Percentiles rank a stretch among this genome's conserved stretches.
Conservation (phyloP, 2,888 invertebrate species). For the Archips crataeganus region DNA sequence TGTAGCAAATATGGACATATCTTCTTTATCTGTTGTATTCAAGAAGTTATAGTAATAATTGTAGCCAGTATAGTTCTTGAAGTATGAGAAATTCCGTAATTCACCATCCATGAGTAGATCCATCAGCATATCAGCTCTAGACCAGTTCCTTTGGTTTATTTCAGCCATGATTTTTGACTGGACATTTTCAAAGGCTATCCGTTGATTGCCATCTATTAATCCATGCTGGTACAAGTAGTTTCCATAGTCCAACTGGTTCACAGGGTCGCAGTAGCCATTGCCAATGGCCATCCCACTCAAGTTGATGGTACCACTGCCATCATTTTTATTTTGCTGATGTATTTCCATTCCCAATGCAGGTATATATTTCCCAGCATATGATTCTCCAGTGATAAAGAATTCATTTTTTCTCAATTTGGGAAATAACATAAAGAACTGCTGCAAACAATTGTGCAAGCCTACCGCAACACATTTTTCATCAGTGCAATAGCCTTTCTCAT, state of each 20-base stretch:
- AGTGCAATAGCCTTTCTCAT: conserved; percentile 81
- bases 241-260: conserved; percentile 80
- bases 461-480: conserved; percentile 84
- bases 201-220: conserved; percentile 84
- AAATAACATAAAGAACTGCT: conserved; percentile 87
- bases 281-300: conserved; percentile 84
- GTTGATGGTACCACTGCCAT: conserved; percentile 68
- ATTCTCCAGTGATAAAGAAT: conserved; percentile 88
- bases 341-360: conserved; percentile 83
- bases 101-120: conserved; percentile 87
- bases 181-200: conserved; percentile 83
- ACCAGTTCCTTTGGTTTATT: conserved; percentile 87
- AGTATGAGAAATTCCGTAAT: conserved; percentile 72
- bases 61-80: conserved; percentile 90
- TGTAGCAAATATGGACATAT: conserved; percentile 66
- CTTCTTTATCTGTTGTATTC: conserved; percentile 73
- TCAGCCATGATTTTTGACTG: conserved; percentile 84
- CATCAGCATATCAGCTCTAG: conserved; percentile 89
- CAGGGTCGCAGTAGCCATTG: conserved; percentile 82
- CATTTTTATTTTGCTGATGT: conserved; percentile 75
- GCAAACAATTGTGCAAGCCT: conserved; percentile 80
- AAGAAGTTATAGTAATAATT: conserved; percentile 91
- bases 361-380: conserved; percentile 86
- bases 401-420: conserved; percentile 79
- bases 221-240: conserved; percentile 82